These are phyloP conservation scores for Drosophila acutilabella DNA, from an alignment of 2,888 invertebrate genomes.

Conservation along the genomic window DNA sequence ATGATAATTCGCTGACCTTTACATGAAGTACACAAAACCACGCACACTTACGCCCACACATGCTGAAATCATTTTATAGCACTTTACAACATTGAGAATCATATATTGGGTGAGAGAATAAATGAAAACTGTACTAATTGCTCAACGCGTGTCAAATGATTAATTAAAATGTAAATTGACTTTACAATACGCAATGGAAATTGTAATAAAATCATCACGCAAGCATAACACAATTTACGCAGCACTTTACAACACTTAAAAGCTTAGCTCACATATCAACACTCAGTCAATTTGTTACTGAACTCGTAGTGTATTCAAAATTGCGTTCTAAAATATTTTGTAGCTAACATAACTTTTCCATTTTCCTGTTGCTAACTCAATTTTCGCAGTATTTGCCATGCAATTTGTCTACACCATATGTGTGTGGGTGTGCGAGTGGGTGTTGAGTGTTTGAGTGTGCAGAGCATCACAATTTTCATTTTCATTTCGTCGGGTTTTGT, in stretches of 20 bases:
- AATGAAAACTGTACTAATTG: neutral
- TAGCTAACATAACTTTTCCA: slow-evolving; percentile 24
- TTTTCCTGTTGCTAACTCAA: slow-evolving; percentile 65
- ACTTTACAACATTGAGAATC: neutral
- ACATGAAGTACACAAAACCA: neutral
- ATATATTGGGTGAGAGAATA: neutral
- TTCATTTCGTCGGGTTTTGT: slow-evolving; percentile 56
- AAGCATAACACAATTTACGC: neutral
- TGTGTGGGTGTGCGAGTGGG: slow-evolving; percentile 7
- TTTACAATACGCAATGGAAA: neutral
- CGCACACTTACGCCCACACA: neutral
- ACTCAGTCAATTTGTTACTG: neutral
- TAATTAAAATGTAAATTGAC: neutral
- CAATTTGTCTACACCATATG: slow-evolving; percentile 54
- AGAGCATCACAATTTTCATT: slow-evolving; percentile 64
- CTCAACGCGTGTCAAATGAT: neutral
- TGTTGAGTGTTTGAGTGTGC: slow-evolving; percentile 18
- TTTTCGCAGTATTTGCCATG: slow-evolving; percentile 70
- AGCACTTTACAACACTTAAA: slow-evolving; percentile 11
- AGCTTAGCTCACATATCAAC: slow-evolving; percentile 2
- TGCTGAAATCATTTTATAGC: neutral
- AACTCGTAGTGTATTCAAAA: slow-evolving; percentile 9
- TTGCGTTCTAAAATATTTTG: slow-evolving; percentile 1
- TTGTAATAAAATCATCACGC: neutral
- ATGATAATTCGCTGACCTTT: neutral